A percentile compares a stretch with the other conserved stretches of the same genome.
These are phyloP conservation scores for Ciconia maguari DNA, from an alignment of 2,113 vertebrate species.

Conservation along the genomic window DNA sequence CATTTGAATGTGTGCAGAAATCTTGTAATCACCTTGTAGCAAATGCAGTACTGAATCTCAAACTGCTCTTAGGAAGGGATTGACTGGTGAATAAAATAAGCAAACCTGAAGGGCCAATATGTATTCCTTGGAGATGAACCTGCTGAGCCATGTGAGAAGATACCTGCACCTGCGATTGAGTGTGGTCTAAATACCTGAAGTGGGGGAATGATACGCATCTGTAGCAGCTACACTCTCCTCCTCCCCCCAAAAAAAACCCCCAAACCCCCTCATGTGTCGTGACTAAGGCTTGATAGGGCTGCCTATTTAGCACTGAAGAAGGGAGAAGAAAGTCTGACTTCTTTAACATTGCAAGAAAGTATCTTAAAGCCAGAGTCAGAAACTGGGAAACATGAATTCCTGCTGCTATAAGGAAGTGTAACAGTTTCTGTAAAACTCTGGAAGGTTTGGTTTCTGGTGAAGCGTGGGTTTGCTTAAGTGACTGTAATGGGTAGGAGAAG, in stretches of 20 bases:
- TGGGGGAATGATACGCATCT: background rate
- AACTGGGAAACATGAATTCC: background rate
- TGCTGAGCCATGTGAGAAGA: no score
- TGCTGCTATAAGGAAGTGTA: background rate
- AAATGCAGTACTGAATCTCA: background rate
- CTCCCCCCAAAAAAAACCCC: rapidly evolving
- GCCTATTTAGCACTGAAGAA: background rate
- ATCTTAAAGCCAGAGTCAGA: background rate
- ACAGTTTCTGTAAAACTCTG: background rate
- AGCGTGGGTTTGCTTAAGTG: background rate
- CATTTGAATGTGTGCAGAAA: no score
- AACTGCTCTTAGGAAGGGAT: no score
- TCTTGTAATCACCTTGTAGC: background rate
- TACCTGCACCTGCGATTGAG: no score
- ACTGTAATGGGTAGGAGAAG: background rate
- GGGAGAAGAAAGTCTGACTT: background rate
- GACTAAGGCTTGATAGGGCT: background rate
- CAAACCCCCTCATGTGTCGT: background rate
- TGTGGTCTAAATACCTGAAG: background rate
- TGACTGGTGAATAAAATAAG: no score
- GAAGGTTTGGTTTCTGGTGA: background rate
- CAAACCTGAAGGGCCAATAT: no score
- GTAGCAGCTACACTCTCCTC: background rate
- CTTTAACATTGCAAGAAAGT: background rate
- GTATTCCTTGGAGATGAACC: no score